Base-by-base conservation (phyloP, 2,797 vertebrate species). In the Molossus molossus region DNA sequence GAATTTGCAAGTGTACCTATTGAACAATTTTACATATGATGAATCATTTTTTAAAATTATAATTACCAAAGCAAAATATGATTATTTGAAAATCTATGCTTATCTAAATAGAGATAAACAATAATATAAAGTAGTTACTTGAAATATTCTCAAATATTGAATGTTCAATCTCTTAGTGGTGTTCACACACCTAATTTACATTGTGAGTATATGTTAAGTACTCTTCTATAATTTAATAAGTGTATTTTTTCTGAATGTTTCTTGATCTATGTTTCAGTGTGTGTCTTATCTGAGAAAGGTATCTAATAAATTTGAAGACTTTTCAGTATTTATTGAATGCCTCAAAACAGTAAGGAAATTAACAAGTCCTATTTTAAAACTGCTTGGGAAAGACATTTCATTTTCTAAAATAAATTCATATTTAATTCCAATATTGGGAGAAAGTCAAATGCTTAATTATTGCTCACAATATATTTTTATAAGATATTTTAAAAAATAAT, bases 331-430 rank as follows among this genome's bases (percentile, higher is more conserved):
- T 62, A 37, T 33, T 29, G 2, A 23, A 13, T 33, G 1, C 0
- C 29, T 80, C 18, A 93, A 91, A 92, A 57, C 1, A n/a, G 9
- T 55, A 64, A 84, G 33, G 64, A 87, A 83, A 93, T 45, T 70
- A 85, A 45, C 6, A 76, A 65, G 5, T 5, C 21, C 67, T 11
- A 72, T 29, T 88, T 93, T 72, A 81, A 89, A 89, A 73, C 10
- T 80, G 1, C 33, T 65, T 85, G n/a, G 5, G 77, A 45, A 90
- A 7, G 37, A 48, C 7, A 57, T 95, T 17, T 62, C 23, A 55
- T 87, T 83, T 65, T 89, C 21, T 40, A 55, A 10, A 11, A 33
- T 37, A 12, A 77, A 9, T 65, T 73, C 1, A 9, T 64, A 79
- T 57, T 86, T 40, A 67, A 70, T 82, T 72, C 77, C 1, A 67